Base-by-base conservation (phyloP, 2,113 vertebrate genomes). In the Cervus canadensis region DNA sequence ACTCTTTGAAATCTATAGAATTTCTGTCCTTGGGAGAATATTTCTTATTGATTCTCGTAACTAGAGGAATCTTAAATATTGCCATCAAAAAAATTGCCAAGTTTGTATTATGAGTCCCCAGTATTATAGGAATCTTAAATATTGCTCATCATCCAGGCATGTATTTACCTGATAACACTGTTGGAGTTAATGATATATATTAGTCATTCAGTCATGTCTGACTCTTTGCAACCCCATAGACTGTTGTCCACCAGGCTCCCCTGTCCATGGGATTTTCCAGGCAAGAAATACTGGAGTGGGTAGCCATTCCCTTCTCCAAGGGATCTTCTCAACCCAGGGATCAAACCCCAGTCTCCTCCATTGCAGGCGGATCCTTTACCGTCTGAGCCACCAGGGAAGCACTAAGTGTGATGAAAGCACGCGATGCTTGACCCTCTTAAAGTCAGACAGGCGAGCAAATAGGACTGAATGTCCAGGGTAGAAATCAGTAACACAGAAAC, bases 141-240 rank as follows among this genome's bases (percentile, higher is more conserved):
- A 50, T 6, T 76, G 26, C 54, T 94, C 94, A 57, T 95, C 94
- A 79, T 81, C 2, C 19, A 87, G 48, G 19, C 56, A 88, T 96
- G 62, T 87, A 94, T 96, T 97, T 64, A 92, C 56, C 94, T 93
- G 96, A 96, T 98, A 98, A 83, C 5, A 78, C 82, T 92, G 91
- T 97, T 98, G 98, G 89, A 94, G 78, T 97, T 60, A 64, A 96
- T 40, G 67, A 74, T 40, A 74, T 40, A 74, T 74, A 74, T 9
- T 40, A 74, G n/a, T 71, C n/a, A 71, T n/a, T 71, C 67, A 71
- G 10, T 40, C 12, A 1, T 74, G 67, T 23, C 10, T 23, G 67
- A 74, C 5, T 74, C 19, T 74, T 74, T 74, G 67, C n/a, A 74
- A 40, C n/a, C 19, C 19, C 67, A 74, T 23, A 74, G n/a, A 74